Evolutionary conservation across 2,113 vertebrate species (phyloP), one percentile per base, ranked within the genome.

Genomic region (Rhineura floridana): DNA sequence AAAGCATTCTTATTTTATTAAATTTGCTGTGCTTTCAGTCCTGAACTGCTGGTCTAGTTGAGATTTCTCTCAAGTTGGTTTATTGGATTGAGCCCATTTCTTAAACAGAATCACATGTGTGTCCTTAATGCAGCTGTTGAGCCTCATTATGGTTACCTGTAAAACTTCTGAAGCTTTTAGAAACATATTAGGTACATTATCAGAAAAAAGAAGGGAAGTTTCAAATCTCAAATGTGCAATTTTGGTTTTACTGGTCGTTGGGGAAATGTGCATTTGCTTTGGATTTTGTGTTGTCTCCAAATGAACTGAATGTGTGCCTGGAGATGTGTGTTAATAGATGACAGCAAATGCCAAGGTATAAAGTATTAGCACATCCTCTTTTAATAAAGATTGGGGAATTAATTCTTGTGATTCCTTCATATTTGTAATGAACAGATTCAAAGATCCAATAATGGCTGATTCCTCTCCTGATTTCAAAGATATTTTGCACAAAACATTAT

Each of bases 301-400:
- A 33, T 83, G 88, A 88, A 88, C 17, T 77, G 19, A 88, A 90
- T 90, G 67, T 39, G 81, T 80, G 1, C 46, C 91, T 83, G 55
- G 84, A 83, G 77, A 21, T 90, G 25, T 76, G 28, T 91, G 87
- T 48, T 48, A 52, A 39, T 81, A 90, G 67, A 2, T 72, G 87
- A 81, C 33, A 4, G 39, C 39, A 28, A 93, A 87, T 87, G 33
- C 12, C 13, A 62, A 85, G 36, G 90, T 75, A 48, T 42, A 15
- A 82, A 36, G n/a, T 72, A n/a, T 55, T 70, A n/a, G 11, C 2
- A 11, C 2, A 69, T 48, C 46, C 85, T 69, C 25, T 6, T 92
- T 89, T 79, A 89, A 25, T 50, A 83, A 87, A 39, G 86, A 84
- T 36, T 81, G n/a, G 52, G 28, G 33, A 77, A 84, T 77, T 83